phyloP scores from a whole-genome alignment of 2,797 vertebrate genomes.

The Ctenosaura bakeri region DNA sequence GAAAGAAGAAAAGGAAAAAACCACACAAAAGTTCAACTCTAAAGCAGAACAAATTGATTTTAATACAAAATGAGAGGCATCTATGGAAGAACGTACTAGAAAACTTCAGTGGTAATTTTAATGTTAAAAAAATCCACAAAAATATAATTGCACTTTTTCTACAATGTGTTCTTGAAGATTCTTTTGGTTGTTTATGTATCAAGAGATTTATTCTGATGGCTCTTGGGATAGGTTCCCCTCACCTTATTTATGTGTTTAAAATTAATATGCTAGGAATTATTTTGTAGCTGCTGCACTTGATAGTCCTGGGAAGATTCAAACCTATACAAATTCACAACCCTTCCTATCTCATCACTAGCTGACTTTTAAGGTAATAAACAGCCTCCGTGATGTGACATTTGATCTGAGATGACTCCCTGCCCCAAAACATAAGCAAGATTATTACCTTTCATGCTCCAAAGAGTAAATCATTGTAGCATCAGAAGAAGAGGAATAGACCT shows the following conservation, averaged over 20 bases:
- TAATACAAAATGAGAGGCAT: not conserved
- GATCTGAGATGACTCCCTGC: not conserved
- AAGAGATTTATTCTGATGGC: not conserved
- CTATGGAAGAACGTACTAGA: not conserved
- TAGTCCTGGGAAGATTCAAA: not conserved
- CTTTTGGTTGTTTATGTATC: not conserved
- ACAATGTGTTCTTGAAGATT: no score
- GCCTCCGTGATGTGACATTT: constrained; percentile 1
- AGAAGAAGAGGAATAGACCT: no score
- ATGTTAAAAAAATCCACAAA: no score
- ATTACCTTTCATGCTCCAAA: not conserved
- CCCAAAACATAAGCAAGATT: not conserved
- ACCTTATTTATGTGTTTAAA: not conserved
- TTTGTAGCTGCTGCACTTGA: not conserved
- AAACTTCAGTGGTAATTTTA: not conserved
- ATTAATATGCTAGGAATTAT: not conserved
- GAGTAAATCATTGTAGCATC: no score
- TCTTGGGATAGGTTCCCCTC: not conserved
- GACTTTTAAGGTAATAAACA: not conserved
- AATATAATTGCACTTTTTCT: no score
- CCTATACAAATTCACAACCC: not conserved
- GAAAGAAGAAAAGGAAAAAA: not conserved
- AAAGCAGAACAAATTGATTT: not conserved
- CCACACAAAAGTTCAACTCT: not conserved
- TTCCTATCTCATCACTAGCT: constrained; percentile 1